These are phyloP conservation scores for Tychaedon coryphoeus DNA, from an alignment of 2,113 vertebrate species.

Conservation along the genomic window DNA sequence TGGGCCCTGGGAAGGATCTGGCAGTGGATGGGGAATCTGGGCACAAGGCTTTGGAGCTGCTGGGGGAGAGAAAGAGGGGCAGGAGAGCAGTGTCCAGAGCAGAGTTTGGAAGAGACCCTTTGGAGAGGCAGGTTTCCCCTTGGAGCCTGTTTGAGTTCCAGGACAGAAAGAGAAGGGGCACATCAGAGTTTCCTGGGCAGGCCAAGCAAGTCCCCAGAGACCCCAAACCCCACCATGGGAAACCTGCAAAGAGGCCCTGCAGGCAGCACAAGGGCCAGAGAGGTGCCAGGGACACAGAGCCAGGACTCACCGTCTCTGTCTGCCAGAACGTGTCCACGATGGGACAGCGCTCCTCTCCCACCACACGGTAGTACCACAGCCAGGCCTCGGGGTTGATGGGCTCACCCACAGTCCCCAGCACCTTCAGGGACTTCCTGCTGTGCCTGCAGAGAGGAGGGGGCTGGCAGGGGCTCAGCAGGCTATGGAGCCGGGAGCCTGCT, in stretches of 20 bases:
- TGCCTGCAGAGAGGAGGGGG: conserved; percentile 71
- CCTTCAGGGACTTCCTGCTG: conserved; percentile 87
- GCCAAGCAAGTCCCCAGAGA: not conserved
- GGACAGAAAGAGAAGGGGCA: not conserved
- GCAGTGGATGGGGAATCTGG: not conserved
- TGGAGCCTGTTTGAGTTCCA: not conserved
- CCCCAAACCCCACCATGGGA: not conserved
- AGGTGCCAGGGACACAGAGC: not conserved
- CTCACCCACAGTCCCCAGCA: conserved; percentile 93
- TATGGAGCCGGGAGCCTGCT: not conserved
- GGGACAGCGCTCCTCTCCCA: conserved; percentile 89
- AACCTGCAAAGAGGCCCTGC: not conserved
- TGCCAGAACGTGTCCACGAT: conserved; percentile 99
- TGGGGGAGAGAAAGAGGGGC: not conserved
- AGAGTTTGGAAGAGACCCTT: not conserved
- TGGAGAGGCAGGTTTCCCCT: not conserved
- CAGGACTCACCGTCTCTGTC: conserved; percentile 88
- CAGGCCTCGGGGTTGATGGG: conserved; percentile 98
- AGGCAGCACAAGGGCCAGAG: not conserved
- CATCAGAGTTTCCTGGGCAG: not conserved
- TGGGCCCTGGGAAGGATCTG: not conserved
- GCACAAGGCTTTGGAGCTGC: not conserved
- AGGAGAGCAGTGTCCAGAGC: not conserved
- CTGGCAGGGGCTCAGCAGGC: not conserved
- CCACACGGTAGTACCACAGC: conserved; percentile 93